These are phyloP conservation scores for Sparus aurata DNA, from an alignment of 2,797 vertebrate species.

Conservation along the genomic window DNA sequence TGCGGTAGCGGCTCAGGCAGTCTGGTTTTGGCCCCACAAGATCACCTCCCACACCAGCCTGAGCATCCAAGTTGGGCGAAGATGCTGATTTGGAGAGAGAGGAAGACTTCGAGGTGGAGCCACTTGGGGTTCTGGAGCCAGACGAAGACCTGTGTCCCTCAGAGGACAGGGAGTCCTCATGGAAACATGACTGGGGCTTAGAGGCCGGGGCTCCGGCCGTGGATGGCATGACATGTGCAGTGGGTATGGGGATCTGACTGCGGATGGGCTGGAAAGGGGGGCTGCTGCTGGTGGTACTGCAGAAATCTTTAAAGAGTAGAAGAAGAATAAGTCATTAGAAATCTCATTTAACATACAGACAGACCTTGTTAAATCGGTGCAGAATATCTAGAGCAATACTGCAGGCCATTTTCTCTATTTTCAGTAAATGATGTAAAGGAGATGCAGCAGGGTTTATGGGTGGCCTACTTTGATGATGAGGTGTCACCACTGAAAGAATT, in stretches of 20 bases:
- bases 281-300: conserved; percentile 90
- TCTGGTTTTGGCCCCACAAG: conserved; percentile 76
- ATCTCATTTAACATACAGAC: conserved; percentile 24
- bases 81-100: conserved; percentile 86
- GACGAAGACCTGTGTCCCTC: conserved; percentile 79
- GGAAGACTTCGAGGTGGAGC: conserved; percentile 82
- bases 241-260: conserved; percentile 95
- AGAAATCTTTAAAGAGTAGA: conserved; percentile 86
- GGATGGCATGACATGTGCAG: conserved; percentile 99
- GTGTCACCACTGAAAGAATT: conserved; percentile 72
- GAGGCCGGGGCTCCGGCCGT: conserved; percentile 89
- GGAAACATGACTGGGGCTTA: conserved; percentile 84
- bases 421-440: conserved; percentile 70
- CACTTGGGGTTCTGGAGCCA: conserved; percentile 80
- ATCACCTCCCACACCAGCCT: conserved; percentile 75
- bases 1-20: conserved; percentile 86
- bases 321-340: conserved; percentile 21
- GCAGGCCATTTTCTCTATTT: conserved; percentile 73
- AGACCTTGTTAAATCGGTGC: conserved; percentile 44
- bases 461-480: conserved; percentile 79
- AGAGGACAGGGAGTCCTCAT: conserved; percentile 76
- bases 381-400: conserved; percentile 50
- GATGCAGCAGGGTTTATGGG: conserved; percentile 67
- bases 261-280: conserved; percentile 96
- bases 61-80: conserved; percentile 86